Evolutionary conservation across 1,140 invertebrate genomes (phyloP), one percentile per base, ranked within the genome.

Genomic region (Heliconius eleuchia): DNA sequence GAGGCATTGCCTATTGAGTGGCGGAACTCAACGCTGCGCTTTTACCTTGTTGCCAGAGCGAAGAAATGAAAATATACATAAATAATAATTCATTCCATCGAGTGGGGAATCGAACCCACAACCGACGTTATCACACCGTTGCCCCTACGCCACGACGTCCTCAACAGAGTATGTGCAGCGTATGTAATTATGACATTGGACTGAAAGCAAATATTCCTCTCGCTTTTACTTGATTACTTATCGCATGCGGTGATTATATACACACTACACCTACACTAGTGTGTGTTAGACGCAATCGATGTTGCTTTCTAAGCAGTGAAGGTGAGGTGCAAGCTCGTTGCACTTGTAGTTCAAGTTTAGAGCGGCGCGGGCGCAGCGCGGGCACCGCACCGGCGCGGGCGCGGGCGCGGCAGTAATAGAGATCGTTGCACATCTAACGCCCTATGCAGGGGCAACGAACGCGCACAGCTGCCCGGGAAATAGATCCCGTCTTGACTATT

Each of bases 401-500:
- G 71, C 34, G 71, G 71, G 30, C 60, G 81, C 83, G 80, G 80
- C 87, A 82, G 86, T 91, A 89, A 91, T 91, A 91, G 90, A 90
- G 90, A 92, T 90, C 92, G 89, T 89, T 92, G 91, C 87, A 66
- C 60, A 92, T 94, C 92, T 94, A 94, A 92, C 89, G 88, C 89
- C 87, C 91, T 89, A 86, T 83, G 85, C 76, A 86, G 89, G 92
- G 93, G 92, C 93, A 93, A 93, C 91, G 93, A 91, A 91, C 92
- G 91, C 89, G 78, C 83, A 88, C 92, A 93, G 91, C 92, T 93
- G 92, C 90, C 88, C 88, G 91, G 90, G 89, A 92, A 94, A 94
- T 92, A 92, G 90, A 93, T 92, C 91, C 91, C 89, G 91, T 91
- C 91, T 83, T 87, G 90, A 92, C 92, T 94, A 94, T 94, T 94